These are phyloP conservation scores for Phyllotis vaccarum DNA, from an alignment of 2,797 vertebrate genomes.

Conservation along the genomic window DNA sequence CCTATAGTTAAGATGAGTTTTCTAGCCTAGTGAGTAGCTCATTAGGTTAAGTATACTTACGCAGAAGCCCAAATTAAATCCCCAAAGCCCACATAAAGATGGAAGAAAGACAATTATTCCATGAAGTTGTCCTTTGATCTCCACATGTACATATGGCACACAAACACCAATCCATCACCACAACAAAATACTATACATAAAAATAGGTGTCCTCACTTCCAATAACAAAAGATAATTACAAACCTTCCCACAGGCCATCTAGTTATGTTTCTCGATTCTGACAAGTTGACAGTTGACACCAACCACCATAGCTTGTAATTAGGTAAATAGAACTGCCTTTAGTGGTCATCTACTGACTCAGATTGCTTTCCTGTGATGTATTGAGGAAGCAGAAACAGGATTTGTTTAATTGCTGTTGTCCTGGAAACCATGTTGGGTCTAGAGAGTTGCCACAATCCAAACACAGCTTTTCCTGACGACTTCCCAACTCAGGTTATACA, in stretches of 20 bases:
- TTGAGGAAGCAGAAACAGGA: neutral
- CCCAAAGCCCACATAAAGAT: neutral
- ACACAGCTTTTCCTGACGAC: neutral
- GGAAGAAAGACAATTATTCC: neutral
- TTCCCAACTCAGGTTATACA: too few species aligned
- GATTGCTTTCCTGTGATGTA: neutral
- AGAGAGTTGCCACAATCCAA: neutral
- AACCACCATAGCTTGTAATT: neutral
- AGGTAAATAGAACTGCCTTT: neutral
- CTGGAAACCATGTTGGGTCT: conserved; percentile 10
- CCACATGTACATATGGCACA: neutral
- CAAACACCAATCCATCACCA: neutral
- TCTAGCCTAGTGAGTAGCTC: neutral
- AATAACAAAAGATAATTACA: neutral
- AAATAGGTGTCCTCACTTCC: neutral
- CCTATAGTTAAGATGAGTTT: neutral
- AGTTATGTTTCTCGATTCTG: neutral
- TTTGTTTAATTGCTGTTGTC: conserved; percentile 19
- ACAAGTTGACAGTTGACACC: neutral
- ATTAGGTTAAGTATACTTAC: neutral
- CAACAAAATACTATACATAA: neutral
- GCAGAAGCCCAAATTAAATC: too few species aligned
- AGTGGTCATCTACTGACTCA: neutral
- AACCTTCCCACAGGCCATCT: neutral
- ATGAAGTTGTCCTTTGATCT: neutral